phyloP scores from a whole-genome alignment of 2,797 vertebrate species.

The Anas flavirostris region DNA sequence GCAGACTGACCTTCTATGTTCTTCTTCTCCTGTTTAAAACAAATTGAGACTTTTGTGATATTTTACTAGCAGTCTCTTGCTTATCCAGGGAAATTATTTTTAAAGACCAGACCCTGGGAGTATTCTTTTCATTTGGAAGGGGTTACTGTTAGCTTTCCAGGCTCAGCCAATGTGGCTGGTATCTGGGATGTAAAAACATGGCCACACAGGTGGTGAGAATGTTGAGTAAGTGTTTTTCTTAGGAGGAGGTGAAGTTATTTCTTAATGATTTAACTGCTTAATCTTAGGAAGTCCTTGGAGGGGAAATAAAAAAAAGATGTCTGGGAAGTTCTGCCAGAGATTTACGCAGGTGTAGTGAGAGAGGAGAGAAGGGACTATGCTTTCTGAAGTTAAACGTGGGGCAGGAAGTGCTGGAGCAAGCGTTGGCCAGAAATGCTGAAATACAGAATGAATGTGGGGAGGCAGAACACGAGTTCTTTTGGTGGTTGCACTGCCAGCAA shows the following conservation, averaged over 20 bases:
- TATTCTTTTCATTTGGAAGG: neutral
- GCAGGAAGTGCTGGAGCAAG: neutral
- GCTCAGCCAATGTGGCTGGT: neutral
- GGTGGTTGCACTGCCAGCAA: neutral
- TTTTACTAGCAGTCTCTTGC: neutral
- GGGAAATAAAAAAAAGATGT: neutral
- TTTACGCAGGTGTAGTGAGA: neutral
- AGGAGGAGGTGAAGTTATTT: conserved; percentile 21
- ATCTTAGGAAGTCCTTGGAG: neutral
- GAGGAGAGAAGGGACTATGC: neutral
- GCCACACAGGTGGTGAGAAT: neutral
- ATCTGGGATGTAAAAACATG: neutral
- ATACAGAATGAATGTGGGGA: neutral
- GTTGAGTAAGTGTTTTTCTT: neutral
- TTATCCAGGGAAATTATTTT: neutral
- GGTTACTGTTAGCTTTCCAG: neutral
- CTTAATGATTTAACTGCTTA: conserved; percentile 30
- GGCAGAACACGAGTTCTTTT: neutral
- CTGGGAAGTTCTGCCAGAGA: neutral
- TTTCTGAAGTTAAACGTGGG: neutral
- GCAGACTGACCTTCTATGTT: neutral
- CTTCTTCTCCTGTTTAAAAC: neutral
- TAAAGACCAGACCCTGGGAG: neutral
- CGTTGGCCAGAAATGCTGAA: neutral
- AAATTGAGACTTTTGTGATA: neutral